Evolutionary conservation across 2,113 vertebrate species (phyloP), one percentile per base, ranked within the genome.

Genomic region (Cyrtonyx montezumae): DNA sequence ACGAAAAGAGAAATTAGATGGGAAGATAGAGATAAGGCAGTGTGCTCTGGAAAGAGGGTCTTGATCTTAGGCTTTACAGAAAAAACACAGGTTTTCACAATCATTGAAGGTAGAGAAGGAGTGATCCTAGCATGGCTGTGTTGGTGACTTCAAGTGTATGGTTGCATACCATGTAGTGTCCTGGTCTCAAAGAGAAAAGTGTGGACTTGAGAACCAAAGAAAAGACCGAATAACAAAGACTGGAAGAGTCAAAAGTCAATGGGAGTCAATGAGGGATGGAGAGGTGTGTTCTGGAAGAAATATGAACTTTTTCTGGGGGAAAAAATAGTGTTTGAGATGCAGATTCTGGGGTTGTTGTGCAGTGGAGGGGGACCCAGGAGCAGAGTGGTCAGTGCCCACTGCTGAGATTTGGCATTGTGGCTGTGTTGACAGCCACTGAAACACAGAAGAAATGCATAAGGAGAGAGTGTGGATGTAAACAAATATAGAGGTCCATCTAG

Each of bases 371-470:
- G 77, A 20, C 8, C 22, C 15, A 22, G 32, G 14, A 22, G 25
- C 53, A 3, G 21, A 65, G 23, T 32, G 18, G 13, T 51, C 3
- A 3, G 11, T 83, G 28, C 16, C 34, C 21, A 28, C 55, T 26
- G 51, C 26, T 1, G 1, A 62, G 16, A 16, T 34, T 36, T n/a
- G 53, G 13, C 1, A 0, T 21, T 10, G 11, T 9, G 26, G 32
- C 15, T 46, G 8, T n/a, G 28, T 28, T 20, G 67, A 17, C 55
- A 65, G 59, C 6, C 22, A 32, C 6, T 63, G 49, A 59, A 84
- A 19, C 58, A 59, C 7, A 45, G 56, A 51, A 0, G 0, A 79
- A 68, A 76, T 19, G 19, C 1, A 2, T 75, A 26, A 40, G 43
- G 46, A 75, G 26, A 45, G 61, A 58, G 55, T 34, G 15, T 63